Conservation (phyloP, 2,888 invertebrate species). For the Plagodis dolabraria region DNA sequence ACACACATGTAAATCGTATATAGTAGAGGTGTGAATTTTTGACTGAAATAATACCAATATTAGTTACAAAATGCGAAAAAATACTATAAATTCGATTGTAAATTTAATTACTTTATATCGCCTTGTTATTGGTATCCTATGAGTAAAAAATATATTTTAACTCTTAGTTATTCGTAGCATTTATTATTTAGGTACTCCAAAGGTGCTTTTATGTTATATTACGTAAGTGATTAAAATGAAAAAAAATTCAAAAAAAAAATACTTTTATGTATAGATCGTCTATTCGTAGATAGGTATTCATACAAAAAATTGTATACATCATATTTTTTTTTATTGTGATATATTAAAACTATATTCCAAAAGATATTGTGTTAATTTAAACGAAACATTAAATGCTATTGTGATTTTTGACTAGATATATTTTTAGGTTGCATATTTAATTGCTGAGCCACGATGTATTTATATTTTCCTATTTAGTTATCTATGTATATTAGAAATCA, state of each 20-base stretch:
- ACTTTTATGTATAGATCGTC: conserved; percentile 17
- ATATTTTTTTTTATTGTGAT: conserved; percentile 34
- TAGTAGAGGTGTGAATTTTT: too few species aligned
- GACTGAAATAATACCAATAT: too few species aligned
- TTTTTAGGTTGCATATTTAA: neutral
- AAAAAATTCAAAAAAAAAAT: conserved; percentile 32
- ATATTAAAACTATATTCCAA: conserved; percentile 25
- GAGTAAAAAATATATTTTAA: neutral
- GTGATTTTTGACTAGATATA: conserved; percentile 15
- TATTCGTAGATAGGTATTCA: conserved; percentile 33
- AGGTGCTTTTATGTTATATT: conserved; percentile 53
- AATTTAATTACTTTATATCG: conserved; percentile 32
- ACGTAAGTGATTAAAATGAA: conserved; percentile 13
- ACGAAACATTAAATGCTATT: conserved; percentile 11
- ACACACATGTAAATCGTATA: too few species aligned
- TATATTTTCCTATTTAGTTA: conserved; percentile 18
- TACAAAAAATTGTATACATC: conserved; percentile 31
- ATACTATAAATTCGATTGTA: too few species aligned
- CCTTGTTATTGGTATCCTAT: neutral
- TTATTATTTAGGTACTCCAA: conserved; percentile 50
- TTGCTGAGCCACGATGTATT: conserved; percentile 11
- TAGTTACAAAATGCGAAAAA: too few species aligned
- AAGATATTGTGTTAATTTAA: conserved; percentile 16
- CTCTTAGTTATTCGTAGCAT: conserved; percentile 59
- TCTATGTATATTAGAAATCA: conserved; percentile 18